Base-by-base conservation (phyloP, 2,888 invertebrate genomes). In the Scrobipalpa atriplicella region DNA sequence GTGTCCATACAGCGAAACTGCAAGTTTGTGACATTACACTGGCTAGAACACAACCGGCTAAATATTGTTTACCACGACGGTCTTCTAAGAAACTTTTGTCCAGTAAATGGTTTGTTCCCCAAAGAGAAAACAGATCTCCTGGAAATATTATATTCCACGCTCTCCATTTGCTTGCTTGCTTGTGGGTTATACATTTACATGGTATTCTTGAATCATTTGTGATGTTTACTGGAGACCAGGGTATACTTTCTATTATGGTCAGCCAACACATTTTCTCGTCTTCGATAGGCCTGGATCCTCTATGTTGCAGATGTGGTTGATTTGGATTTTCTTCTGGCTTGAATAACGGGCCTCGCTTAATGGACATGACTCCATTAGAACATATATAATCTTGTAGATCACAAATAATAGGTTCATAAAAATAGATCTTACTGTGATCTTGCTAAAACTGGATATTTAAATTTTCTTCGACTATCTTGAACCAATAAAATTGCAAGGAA, bases 81-180 rank as follows among this genome's bases (percentile, higher is more conserved):
- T 83, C 79, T 0, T 88, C 84, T 78, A 5, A 29, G 29, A 96
- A 96, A 71, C 90, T 92, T 0, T 81, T 74, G 41, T 95, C 94
- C 64, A 90, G 82, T 2, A 95, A 95, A 85, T 95, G 95, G 19
- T 95, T 76, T 41, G 93, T 93, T 0, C 95, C 95, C 93, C 95
- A 94, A 0, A 96, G 82, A 0, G 96, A 95, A 86, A 92, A 96
- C 0, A 96, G 82, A 69, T 95, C 95, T 1, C 94, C 94, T 3
- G 94, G 93, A 71, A 95, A 95, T 78, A 96, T 95, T 1, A 95
- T 93, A 69, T 95, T 94, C 93, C 94, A 96, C 64, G 94, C 90
- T 75, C 95, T 95, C 95, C 95, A 95, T 80, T 90, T 68, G n/a
- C n/a, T n/a, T n/a, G n/a, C n/a, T n/a, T n/a, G n/a, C n/a, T n/a